Conservation (phyloP, 1,140 invertebrate genomes). For the Copidosoma floridanum region DNA sequence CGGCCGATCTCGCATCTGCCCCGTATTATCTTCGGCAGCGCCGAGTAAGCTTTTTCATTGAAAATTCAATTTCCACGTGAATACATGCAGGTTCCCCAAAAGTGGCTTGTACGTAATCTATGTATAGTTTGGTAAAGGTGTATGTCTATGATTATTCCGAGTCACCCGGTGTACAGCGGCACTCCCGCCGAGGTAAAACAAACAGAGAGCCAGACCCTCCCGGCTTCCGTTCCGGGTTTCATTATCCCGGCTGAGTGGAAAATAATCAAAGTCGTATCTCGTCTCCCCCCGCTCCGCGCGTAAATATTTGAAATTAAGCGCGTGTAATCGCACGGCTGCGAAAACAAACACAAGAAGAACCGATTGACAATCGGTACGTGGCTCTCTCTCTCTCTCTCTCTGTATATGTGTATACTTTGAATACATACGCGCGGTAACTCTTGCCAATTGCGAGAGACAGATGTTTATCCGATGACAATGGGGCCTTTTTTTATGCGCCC, state of each 20-base stretch:
- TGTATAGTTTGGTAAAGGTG: too few species aligned
- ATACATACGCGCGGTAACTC: neutral
- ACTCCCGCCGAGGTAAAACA: too few species aligned
- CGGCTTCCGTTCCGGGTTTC: too few species aligned
- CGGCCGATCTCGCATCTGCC: neutral
- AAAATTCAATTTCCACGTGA: too few species aligned
- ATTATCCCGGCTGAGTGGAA: neutral
- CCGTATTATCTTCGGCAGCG: neutral
- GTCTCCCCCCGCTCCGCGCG: neutral
- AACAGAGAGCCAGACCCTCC: too few species aligned
- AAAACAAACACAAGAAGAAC: slow-evolving; percentile 5
- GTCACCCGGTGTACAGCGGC: too few species aligned
- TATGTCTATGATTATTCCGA: too few species aligned
- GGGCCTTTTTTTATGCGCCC: neutral
- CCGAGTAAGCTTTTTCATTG: too few species aligned
- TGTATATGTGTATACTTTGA: too few species aligned
- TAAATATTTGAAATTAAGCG: slow-evolving; percentile 20
- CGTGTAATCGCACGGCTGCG: neutral
- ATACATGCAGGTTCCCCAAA: too few species aligned
- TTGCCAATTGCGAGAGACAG: neutral
- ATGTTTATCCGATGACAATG: neutral
- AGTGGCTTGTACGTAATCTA: too few species aligned
- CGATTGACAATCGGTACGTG: neutral
- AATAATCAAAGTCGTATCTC: neutral
- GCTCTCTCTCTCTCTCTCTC: too few species aligned